Evolutionary conservation across 37 sponge, comb jelly and placozoan genomes (phyloP), one percentile per base, ranked within the genome.

Genomic region (Bolinopsis microptera): DNA sequence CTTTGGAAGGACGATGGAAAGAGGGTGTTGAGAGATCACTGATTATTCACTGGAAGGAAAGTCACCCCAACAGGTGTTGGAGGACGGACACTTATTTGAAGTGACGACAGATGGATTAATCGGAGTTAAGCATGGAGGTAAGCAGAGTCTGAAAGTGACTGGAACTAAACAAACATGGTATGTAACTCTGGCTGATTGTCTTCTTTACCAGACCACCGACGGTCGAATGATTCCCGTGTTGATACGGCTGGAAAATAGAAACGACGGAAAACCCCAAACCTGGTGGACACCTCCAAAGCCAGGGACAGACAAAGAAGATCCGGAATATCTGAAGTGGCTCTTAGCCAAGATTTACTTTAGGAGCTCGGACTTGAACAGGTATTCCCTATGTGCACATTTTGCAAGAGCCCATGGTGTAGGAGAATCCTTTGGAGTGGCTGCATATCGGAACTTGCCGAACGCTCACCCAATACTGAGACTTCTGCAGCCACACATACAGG

Each of bases 401-500:
- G 16, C 25, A 8, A 70, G 74, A 70, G 74, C 28, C 26, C 74
- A 70, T 22, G 74, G n/a, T 2, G 30, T 70, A 70, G 30, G 30
- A 9, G 74, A 70, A n/a, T 9, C 21, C 5, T 70, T 70, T 70
- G 74, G 28, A 24, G 74, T 70, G 74, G 25, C 74, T 3, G 74
- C 74, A 22, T 70, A 70, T 26, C 25, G 74, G 25, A 70, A 70
- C 74, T n/a, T 70, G 26, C 74, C 74, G 2, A 70, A 70, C 74
- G 74, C 74, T 3, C 74, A 70, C 21, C 74, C 74, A 2, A 28
- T 70, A 1, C 74, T 70, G 25, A 70, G 74, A 26, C 74, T 70
- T n/a, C 74, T 70, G 24, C 74, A 70, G 74, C 74, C 74, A 2
- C 74, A 70, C 74, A 70, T 70, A 9, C 74, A 70, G 30, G 74